Evolutionary conservation across 2,113 vertebrate genomes (phyloP).

Genomic region (Heloderma charlesbogerti): DNA sequence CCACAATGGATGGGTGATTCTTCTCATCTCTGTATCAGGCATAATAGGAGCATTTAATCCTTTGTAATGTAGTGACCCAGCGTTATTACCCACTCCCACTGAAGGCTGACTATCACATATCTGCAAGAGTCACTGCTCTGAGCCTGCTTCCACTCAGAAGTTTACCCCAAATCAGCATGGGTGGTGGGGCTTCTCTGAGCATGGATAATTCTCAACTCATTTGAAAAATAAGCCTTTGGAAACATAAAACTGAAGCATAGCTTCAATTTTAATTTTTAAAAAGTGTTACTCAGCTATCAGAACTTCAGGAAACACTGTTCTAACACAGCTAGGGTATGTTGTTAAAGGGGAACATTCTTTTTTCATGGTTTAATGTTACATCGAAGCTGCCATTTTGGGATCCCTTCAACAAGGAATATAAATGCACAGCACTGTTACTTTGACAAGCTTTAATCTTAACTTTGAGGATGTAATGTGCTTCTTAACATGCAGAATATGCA

Average conservation of each 20-base stretch:
- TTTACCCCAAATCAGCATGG: background rate
- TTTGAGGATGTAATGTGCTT: background rate
- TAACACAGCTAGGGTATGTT: background rate
- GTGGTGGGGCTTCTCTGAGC: background rate
- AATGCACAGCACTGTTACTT: background rate
- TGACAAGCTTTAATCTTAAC: background rate
- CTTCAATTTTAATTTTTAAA: background rate
- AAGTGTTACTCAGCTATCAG: background rate
- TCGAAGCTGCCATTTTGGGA: background rate
- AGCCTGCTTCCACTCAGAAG: background rate
- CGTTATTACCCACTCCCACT: background rate
- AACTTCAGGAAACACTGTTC: background rate
- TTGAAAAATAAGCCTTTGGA: background rate
- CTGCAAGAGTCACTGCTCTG: background rate
- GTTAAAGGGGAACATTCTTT: background rate
- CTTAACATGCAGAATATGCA: background rate
- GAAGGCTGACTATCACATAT: background rate
- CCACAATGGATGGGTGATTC: too few species aligned
- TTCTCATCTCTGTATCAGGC: background rate
- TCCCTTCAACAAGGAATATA: background rate
- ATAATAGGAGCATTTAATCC: background rate
- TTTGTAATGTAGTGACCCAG: background rate
- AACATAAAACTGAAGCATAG: background rate
- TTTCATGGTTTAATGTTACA: background rate
- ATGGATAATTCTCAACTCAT: background rate